Conservation (phyloP, 2,888 invertebrate genomes). For the Macropis europaea region DNA sequence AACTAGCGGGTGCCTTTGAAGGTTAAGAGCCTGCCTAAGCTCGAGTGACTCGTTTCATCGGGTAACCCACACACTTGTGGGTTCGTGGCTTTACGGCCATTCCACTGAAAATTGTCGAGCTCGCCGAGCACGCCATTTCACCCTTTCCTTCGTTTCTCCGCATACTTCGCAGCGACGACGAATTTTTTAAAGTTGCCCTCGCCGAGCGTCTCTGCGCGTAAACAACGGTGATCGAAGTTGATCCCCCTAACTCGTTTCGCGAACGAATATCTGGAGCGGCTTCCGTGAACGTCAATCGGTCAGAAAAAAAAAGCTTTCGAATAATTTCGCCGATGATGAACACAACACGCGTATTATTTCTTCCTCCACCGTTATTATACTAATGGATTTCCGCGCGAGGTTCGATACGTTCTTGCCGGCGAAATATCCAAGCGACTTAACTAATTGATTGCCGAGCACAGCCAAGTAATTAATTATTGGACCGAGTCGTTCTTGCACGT, state of each 20-base stretch:
- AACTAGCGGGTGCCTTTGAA: not conserved
- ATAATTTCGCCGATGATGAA: too few relatives aligned
- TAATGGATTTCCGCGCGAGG: conserved; percentile 13
- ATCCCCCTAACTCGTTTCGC: too few relatives aligned
- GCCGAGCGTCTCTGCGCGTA: too few relatives aligned
- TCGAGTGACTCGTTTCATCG: not conserved
- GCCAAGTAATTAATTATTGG: conserved; percentile 14
- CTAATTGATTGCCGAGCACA: conserved; percentile 18
- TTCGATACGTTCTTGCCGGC: conserved; percentile 3
- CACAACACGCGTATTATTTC: not conserved
- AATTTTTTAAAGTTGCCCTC: too few relatives aligned
- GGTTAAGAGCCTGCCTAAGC: not conserved
- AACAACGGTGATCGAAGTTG: too few relatives aligned
- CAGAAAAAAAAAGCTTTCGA: too few relatives aligned
- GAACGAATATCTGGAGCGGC: too few relatives aligned
- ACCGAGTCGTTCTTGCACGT: too few relatives aligned
- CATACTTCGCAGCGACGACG: too few relatives aligned
- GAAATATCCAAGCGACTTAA: conserved; percentile 9
- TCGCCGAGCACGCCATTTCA: too few relatives aligned
- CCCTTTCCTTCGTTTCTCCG: too few relatives aligned
- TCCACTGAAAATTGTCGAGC: conserved; percentile 4
- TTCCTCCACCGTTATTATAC: conserved; percentile 19
- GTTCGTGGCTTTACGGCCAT: conserved; percentile 19
- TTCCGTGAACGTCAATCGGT: too few relatives aligned
- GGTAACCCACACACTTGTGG: conserved; percentile 42